Evolutionary conservation across 2,797 vertebrate genomes (phyloP), one percentile per base, ranked within the genome.

Genomic region (Sebastes minor): DNA sequence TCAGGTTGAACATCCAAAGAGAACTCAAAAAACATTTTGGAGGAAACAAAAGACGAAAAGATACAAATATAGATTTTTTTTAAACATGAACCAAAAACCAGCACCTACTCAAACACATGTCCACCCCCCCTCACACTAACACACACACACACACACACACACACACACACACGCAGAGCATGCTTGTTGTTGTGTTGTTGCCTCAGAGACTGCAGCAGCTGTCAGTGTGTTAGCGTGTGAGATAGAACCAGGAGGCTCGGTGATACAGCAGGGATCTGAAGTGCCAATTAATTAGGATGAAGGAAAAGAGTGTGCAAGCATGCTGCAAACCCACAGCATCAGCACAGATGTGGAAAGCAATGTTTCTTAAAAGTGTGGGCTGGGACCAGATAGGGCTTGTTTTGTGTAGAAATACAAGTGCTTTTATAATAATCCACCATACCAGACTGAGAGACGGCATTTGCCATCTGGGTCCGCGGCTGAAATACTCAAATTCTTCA

Each of bases 221-320:
- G 93, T 92, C 90, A 63, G 76, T 67, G 90, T 90, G 91, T 93
- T 93, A 92, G 86, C 38, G 81, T 84, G 77, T 67, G 64, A 82
- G 90, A 89, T 87, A 86, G 90, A 87, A 93, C 84, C 92, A 91
- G 81, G 88, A 92, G 92, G 85, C 88, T 85, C 83, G 28, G 71
- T 56, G 79, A 86, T 90, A 85, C 86, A 83, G 86, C 88, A 71
- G 91, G 91, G 89, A 93, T 92, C 87, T 91, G 82, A 85, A 93
- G 89, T 88, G 89, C 89, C 90, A 89, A 92, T 94, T 95, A 93
- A 95, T 95, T 92, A 92, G 87, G 85, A 89, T 87, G 87, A 93
- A 83, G 72, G 70, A 89, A 80, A 82, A 61, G 71, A 83, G 87
- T 65, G 72, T 84, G 81, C 28, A 56, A 79, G 85, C 69, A 71